These are phyloP conservation scores for Achroia grisella DNA, from an alignment of 1,140 invertebrate genomes.

Conservation along the genomic window DNA sequence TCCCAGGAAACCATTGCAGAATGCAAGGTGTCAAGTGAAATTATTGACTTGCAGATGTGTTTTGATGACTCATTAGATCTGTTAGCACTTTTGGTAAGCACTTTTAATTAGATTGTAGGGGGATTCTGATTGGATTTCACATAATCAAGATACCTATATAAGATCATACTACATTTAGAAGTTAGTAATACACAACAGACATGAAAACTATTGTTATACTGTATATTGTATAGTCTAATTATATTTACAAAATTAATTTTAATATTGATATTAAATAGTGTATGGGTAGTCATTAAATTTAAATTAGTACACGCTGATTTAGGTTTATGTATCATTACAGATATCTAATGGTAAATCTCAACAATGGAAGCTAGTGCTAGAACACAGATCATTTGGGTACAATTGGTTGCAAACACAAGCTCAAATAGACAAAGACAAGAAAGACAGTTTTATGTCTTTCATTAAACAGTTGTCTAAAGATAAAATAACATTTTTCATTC, in stretches of 20 bases:
- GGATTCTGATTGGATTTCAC: too few species aligned
- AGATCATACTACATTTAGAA: too few species aligned
- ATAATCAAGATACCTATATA: too few species aligned
- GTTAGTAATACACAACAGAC: too few species aligned
- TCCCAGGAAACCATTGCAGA: slow-evolving; percentile 49
- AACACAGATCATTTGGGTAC: slow-evolving; percentile 58
- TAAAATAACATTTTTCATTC: slow-evolving; percentile 60
- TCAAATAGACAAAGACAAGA: slow-evolving; percentile 55
- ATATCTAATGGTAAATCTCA: slow-evolving; percentile 47
- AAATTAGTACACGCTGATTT: neutral
- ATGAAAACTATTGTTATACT: too few species aligned
- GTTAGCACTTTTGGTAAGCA: slow-evolving; percentile 50
- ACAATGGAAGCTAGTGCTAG: slow-evolving; percentile 59
- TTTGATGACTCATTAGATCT: slow-evolving; percentile 63
- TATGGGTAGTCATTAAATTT: neutral
- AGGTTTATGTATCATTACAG: slow-evolving; percentile 18
- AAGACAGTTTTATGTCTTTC: slow-evolving; percentile 60
- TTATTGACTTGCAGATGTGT: slow-evolving; percentile 58
- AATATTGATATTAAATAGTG: too few species aligned
- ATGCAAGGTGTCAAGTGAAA: slow-evolving; percentile 49
- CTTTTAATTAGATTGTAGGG: too few species aligned
- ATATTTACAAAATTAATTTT: too few species aligned
- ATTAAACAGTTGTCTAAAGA: slow-evolving; percentile 63
- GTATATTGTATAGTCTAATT: too few species aligned
- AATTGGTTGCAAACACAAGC: slow-evolving; percentile 54